Base-by-base conservation (phyloP, 2,888 invertebrate genomes). In the Dysmachus trigonus region DNA sequence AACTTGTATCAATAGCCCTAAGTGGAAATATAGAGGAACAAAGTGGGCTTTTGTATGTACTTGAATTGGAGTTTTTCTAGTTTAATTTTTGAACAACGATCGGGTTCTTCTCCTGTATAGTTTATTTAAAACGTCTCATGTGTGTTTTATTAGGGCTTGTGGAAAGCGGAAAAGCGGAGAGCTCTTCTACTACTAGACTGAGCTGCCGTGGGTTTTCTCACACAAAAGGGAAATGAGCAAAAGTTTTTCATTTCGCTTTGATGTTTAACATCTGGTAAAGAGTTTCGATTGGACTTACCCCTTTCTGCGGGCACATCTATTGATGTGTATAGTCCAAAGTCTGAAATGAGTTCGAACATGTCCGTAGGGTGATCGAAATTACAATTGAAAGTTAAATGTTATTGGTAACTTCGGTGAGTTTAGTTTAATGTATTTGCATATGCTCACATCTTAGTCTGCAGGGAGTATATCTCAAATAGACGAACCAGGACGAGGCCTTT, bases 331-430 rank as follows among this genome's bases (percentile, higher is more conserved):
- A 53, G 72, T 72, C 73, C 51, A 74, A 85, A 85, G 82, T 86
- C 86, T 87, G 88, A 88, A 89, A 89, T 89, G 89, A 88, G 88
- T 88, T 88, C 88, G 87, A 86, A 86, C 85, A 88, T 87, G 47
- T 84, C 89, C 87, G 4, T 13, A 18, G 88, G 89, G 87, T 84
- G 73, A 88, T 89, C 87, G 87, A 88, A 88, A 88, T 89, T 89
- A 89, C 89, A 88, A 89, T 88, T 89, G 89, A 88, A 89, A 89
- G 88, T 89, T 89, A 89, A 89, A 89, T 89, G 88, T 89, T 89
- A 89, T 89, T 89, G 89, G 88, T 89, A 87, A 87, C 85, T 87
- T 86, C 74, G 86, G 71, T 83, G 83, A 72, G 83, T 83, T 83
- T 79, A 51, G 87, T 87, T 87, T 87, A 87, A 87, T 87, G 86